phyloP scores from a whole-genome alignment of 2,888 invertebrate genomes.

The Muscina levida region DNA sequence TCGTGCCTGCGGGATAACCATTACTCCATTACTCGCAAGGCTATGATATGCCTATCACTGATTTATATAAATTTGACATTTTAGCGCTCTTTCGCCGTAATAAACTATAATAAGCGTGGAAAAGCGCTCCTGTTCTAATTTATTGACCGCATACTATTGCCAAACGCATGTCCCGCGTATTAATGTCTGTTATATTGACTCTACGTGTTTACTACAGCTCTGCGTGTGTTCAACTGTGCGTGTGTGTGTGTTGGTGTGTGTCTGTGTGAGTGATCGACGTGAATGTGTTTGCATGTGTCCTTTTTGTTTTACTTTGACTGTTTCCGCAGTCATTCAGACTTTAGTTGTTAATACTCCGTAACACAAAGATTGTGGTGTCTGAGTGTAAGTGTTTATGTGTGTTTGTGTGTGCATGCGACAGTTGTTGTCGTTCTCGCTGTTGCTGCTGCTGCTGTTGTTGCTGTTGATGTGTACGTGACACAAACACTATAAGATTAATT shows the following conservation, averaged over 20 bases:
- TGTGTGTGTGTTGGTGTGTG: neutral
- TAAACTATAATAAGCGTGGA: too few species aligned
- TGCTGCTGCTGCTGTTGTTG: neutral
- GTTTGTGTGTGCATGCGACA: constrained; percentile 33
- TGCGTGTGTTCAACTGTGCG: constrained; percentile 9
- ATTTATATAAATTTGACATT: too few species aligned
- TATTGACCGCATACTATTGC: neutral
- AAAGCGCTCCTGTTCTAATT: neutral
- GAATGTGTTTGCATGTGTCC: neutral
- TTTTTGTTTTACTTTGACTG: constrained; percentile 21
- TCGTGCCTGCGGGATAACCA: too few species aligned
- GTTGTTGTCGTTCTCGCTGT: neutral
- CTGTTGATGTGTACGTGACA: constrained; percentile 66
- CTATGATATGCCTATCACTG: too few species aligned
- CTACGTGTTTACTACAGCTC: constrained; percentile 21
- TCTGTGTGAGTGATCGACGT: neutral
- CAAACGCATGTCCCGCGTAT: neutral
- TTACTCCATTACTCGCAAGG: too few species aligned
- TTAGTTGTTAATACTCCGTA: constrained; percentile 24
- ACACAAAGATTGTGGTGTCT: constrained; percentile 38
- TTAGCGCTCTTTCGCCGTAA: too few species aligned
- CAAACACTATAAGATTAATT: constrained; percentile 70
- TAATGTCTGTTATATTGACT: constrained; percentile 13
- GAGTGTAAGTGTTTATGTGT: neutral
- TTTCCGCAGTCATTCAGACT: constrained; percentile 35